Conservation (phyloP, 1,140 invertebrate species). For the Bilobella aurantiaca region DNA sequence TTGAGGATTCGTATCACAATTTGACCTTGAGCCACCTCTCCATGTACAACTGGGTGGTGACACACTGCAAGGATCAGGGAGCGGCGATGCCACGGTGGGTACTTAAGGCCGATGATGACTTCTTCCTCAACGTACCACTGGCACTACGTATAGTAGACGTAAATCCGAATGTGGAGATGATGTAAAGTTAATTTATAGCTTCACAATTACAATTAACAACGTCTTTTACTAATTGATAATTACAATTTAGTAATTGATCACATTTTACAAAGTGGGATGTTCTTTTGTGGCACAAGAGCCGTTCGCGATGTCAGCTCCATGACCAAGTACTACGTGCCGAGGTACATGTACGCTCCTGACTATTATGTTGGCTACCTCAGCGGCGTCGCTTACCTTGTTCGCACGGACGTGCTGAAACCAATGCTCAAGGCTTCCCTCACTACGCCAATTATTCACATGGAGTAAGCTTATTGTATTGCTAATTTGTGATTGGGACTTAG, state of each 20-base stretch:
- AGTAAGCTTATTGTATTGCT: no score
- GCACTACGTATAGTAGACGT: slow-evolving; percentile 5
- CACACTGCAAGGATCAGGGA: not conserved
- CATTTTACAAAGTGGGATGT: not conserved
- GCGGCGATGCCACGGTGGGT: not conserved
- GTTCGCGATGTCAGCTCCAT: not conserved
- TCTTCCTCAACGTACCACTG: slow-evolving; percentile 12
- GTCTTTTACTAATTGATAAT: not conserved
- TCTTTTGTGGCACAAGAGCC: slow-evolving; percentile 3
- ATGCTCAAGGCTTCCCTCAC: slow-evolving; percentile 7
- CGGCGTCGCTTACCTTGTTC: slow-evolving; percentile 5
- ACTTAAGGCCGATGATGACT: slow-evolving; percentile 17
- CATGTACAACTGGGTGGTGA: not conserved
- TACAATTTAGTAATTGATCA: no score
- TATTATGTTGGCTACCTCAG: slow-evolving; percentile 6
- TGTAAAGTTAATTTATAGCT: not conserved
- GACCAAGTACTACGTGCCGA: slow-evolving; percentile 11
- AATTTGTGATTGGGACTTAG: no score
- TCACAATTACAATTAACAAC: not conserved
- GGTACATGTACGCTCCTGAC: slow-evolving; percentile 11
- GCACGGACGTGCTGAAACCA: slow-evolving; percentile 4
- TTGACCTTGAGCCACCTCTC: not conserved
- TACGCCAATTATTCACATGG: slow-evolving; percentile 17
- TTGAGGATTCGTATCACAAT: not conserved
- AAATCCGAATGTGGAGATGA: slow-evolving; percentile 11